Evolutionary conservation across 2,113 vertebrate genomes (phyloP).

Genomic region (Burhinus bistriatus): DNA sequence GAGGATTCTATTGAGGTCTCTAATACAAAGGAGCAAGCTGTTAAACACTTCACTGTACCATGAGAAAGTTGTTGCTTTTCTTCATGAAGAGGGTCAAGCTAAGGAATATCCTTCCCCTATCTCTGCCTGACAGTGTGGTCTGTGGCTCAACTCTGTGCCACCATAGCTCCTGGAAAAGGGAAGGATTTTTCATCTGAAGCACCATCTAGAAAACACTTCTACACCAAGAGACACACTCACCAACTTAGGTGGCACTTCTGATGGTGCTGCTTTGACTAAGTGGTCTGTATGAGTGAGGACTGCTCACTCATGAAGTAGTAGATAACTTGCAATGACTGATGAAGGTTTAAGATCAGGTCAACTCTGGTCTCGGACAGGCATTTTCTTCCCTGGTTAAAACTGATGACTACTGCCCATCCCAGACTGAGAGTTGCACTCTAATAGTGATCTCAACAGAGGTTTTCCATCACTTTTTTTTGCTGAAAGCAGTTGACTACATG

Average conservation of each 20-base stretch:
- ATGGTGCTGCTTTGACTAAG: not conserved
- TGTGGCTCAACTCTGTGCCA: not conserved
- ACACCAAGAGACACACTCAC: not conserved
- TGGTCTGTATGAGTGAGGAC: not conserved
- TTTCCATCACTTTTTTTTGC: not conserved
- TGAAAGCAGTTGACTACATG: not conserved
- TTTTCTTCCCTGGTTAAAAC: not conserved
- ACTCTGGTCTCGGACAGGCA: not conserved
- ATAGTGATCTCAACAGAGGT: not conserved
- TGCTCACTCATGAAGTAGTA: not conserved
- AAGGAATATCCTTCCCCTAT: not conserved
- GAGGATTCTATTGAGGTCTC: not conserved
- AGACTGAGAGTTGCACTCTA: not conserved
- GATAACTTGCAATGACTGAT: not conserved
- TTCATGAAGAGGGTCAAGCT: not conserved
- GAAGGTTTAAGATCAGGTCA: not conserved
- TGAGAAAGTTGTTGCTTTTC: not conserved
- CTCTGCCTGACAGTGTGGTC: not conserved
- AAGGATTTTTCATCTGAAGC: not conserved
- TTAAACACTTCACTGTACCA: not conserved
- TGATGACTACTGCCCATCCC: not conserved
- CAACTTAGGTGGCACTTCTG: not conserved
- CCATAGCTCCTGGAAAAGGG: not conserved
- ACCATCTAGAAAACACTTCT: not conserved
- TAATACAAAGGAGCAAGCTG: not conserved